A percentile compares a stretch with the other conserved stretches of the same genome.
Evolutionary conservation across 2,797 vertebrate genomes (phyloP).

Genomic region (Gymnothorax reevesii): DNA sequence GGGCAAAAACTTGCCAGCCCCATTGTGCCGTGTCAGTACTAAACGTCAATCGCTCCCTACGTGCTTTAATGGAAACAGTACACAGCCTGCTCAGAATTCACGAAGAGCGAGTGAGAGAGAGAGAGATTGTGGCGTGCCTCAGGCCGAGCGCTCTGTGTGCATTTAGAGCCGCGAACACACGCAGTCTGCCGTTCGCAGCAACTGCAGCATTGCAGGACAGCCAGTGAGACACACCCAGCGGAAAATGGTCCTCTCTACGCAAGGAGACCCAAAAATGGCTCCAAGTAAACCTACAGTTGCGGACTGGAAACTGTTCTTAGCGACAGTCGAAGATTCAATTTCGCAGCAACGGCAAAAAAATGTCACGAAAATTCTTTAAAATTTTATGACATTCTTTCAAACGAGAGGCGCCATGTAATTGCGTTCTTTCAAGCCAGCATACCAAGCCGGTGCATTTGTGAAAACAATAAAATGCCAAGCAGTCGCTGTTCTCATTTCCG

Average conservation of each 20-base stretch:
- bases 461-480: conserved; percentile 59
- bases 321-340: conserved; percentile 54
- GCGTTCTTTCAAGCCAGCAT: conserved; percentile 55
- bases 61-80: conserved; percentile 17
- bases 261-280: conserved; percentile 57
- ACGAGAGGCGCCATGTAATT: conserved; percentile 56
- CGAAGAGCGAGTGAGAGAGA: conserved; percentile 24
- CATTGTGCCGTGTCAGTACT: not conserved
- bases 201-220: conserved; percentile 49
- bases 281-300: conserved; percentile 52
- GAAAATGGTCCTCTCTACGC: conserved; percentile 63
- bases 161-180: conserved; percentile 57
- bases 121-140: conserved; percentile 37
- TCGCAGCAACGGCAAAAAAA: conserved; percentile 50
- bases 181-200: conserved; percentile 49
- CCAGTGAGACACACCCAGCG: conserved; percentile 64
- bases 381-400: conserved; percentile 49
- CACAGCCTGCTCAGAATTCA: conserved; percentile 40
- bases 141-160: conserved; percentile 40
- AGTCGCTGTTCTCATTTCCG: conserved; percentile 49
- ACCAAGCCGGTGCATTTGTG: conserved; percentile 55
- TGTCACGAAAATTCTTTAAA: conserved; percentile 53
- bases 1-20: no score
- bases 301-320: conserved; percentile 55
- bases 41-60: not conserved